Percentiles rank a stretch among this genome's conserved stretches.
These are phyloP conservation scores for Ophiodon elongatus DNA, from an alignment of 2,113 vertebrate species.

Conservation along the genomic window DNA sequence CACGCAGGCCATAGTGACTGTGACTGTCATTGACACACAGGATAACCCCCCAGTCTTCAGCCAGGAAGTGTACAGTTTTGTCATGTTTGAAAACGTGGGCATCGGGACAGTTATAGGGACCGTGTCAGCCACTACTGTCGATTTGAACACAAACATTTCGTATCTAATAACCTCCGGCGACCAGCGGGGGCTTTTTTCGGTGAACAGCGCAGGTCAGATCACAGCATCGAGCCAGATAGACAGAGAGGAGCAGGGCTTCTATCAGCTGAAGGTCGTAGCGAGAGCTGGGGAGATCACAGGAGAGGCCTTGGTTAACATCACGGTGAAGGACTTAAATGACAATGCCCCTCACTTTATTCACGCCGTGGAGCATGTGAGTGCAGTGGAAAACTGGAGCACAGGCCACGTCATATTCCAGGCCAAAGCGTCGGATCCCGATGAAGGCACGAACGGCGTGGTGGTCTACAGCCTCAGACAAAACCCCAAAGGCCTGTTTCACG, in stretches of 20 bases:
- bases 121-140: slow-evolving; percentile 92
- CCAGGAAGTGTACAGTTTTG: slow-evolving; percentile 93
- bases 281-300: slow-evolving; percentile 93
- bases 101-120: slow-evolving; percentile 90
- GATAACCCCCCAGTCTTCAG: slow-evolving; percentile 95
- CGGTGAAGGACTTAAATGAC: slow-evolving; percentile 96
- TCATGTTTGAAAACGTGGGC: slow-evolving; percentile 96
- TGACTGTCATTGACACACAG: slow-evolving; percentile 95
- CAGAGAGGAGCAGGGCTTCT: slow-evolving; percentile 94
- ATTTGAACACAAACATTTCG: slow-evolving; percentile 94
- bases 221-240: slow-evolving; percentile 90
- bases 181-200: slow-evolving; percentile 90
- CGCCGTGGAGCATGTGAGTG: slow-evolving; percentile 90
- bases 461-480: slow-evolving; percentile 94
- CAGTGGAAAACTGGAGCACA: slow-evolving; percentile 95
- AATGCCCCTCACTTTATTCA: slow-evolving; percentile 94
- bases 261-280: slow-evolving; percentile 94
- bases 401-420: slow-evolving; percentile 96
- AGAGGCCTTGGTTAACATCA: slow-evolving; percentile 93
- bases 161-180: slow-evolving; percentile 96
- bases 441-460: slow-evolving; percentile 92
- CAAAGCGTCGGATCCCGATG: slow-evolving; percentile 92
- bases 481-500: slow-evolving; percentile 90
- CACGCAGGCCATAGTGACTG: slow-evolving; percentile 92
- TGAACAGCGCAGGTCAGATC: slow-evolving; percentile 89